Percentiles rank a stretch among this genome's conserved stretches.
Evolutionary conservation across 1,140 invertebrate genomes (phyloP).

Genomic region (Caenorhabditis briggsae): DNA sequence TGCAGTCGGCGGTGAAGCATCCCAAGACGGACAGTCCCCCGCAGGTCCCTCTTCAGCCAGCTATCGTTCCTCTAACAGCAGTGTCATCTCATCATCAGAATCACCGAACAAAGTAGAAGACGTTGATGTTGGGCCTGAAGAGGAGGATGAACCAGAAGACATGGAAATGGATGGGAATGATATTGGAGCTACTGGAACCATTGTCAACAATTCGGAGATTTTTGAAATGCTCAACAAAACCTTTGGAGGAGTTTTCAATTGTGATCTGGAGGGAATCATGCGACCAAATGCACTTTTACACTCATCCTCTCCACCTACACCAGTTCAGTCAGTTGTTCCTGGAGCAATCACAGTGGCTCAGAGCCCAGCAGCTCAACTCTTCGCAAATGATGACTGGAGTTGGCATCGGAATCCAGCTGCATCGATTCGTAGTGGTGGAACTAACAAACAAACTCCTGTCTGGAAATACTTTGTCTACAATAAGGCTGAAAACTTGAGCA

Average conservation of each 20-base stretch:
- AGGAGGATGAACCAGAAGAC: not conserved
- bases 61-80: constrained; percentile 37
- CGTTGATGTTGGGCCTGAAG: not conserved
- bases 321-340: constrained; percentile 65
- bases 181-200: not conserved
- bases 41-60: constrained; percentile 56
- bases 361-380: constrained; percentile 74
- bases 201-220: constrained; percentile 26
- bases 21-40: constrained; percentile 58
- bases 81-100: constrained; percentile 39
- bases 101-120: constrained; percentile 40
- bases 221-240: constrained; percentile 49
- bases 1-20: constrained; percentile 49
- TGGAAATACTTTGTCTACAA: constrained; percentile 78
- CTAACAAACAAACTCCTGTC: constrained; percentile 77
- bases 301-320: constrained; percentile 43
- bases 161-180: constrained; percentile 27
- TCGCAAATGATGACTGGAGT: constrained; percentile 74
- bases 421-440: constrained; percentile 76
- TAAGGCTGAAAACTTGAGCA: constrained; percentile 76
- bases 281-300: not conserved
- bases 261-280: constrained; percentile 52
- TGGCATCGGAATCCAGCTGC: constrained; percentile 77
- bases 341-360: constrained; percentile 76
- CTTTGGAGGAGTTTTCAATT: constrained; percentile 22